phyloP scores from a whole-genome alignment of 2,888 invertebrate species.

The Crematogaster levior region DNA sequence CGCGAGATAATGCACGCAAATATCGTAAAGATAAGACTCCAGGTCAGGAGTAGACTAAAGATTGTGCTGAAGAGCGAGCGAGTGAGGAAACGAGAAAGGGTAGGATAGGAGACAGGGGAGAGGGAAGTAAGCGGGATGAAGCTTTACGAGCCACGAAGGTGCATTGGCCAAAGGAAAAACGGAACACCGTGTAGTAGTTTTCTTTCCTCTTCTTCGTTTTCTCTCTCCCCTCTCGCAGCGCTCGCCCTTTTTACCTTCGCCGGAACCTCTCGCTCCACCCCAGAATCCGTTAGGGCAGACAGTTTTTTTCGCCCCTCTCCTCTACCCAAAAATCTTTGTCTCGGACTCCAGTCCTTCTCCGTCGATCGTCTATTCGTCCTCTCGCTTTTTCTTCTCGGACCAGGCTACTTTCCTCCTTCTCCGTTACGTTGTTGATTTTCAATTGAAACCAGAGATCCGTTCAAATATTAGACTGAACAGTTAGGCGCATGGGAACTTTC shows the following conservation, averaged over 20 bases:
- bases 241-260: constrained; percentile 68
- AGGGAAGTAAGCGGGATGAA: constrained; percentile 35
- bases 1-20: constrained; percentile 84
- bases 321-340: constrained; percentile 52
- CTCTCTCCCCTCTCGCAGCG: constrained; percentile 47
- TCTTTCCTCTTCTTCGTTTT: constrained; percentile 42
- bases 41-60: constrained; percentile 48
- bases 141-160: constrained; percentile 43
- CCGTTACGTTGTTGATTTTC: constrained; percentile 81
- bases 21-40: constrained; percentile 84
- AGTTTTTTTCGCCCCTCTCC: constrained; percentile 66
- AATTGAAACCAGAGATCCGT: constrained; percentile 85
- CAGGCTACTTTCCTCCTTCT: constrained; percentile 62
- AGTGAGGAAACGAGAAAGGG: constrained; percentile 13
- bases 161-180: constrained; percentile 66
- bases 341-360: constrained; percentile 62
- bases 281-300: constrained; percentile 82
- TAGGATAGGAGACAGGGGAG: neutral
- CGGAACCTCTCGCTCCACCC: constrained; percentile 73
- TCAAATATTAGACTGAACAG: constrained; percentile 83
- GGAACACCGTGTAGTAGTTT: constrained; percentile 73
- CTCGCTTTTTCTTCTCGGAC: constrained; percentile 63
- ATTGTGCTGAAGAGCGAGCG: constrained; percentile 31
- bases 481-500: constrained; percentile 82
- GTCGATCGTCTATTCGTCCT: constrained; percentile 34